phyloP scores from a whole-genome alignment of 2,113 vertebrate genomes.

The Trematomus loennbergii region DNA sequence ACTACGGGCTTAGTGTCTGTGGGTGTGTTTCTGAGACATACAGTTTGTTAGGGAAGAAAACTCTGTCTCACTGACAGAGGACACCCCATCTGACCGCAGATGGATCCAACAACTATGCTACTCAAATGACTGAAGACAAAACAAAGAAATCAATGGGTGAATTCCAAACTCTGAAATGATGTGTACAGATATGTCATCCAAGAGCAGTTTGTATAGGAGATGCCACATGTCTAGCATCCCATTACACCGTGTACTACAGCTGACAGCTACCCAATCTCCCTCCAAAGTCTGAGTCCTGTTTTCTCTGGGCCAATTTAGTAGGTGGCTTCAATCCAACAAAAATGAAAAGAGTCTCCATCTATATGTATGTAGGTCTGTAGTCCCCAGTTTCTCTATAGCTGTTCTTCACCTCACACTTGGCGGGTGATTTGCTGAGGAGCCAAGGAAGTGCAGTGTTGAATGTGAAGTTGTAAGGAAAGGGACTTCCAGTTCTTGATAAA shows the following conservation, averaged over 20 bases:
- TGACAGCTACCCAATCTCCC: conserved; percentile 41
- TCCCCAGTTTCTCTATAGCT: neutral
- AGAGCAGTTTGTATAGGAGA: conserved; percentile 22
- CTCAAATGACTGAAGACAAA: conserved; percentile 20
- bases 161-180: conserved; percentile 20
- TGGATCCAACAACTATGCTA: conserved; percentile 5
- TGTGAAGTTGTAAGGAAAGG: too few species aligned
- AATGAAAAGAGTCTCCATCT: neutral
- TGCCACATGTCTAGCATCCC: conserved; percentile 28
- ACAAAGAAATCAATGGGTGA: conserved; percentile 2
- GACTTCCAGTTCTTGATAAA: too few species aligned
- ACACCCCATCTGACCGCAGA: conserved; percentile 2
- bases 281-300: conserved; percentile 24
- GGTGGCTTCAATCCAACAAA: conserved; percentile 9
- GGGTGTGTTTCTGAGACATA: neutral
- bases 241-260: conserved; percentile 23
- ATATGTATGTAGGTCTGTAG: neutral
- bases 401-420: neutral
- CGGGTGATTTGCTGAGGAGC: neutral
- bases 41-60: neutral
- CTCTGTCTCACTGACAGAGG: neutral
- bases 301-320: conserved; percentile 22
- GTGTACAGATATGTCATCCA: conserved; percentile 29
- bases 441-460: neutral
- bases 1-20: conserved; percentile 15